Percentiles rank a stretch among this genome's conserved stretches.
Conservation (phyloP, 1,140 invertebrate genomes). For the Orius laevigatus region DNA sequence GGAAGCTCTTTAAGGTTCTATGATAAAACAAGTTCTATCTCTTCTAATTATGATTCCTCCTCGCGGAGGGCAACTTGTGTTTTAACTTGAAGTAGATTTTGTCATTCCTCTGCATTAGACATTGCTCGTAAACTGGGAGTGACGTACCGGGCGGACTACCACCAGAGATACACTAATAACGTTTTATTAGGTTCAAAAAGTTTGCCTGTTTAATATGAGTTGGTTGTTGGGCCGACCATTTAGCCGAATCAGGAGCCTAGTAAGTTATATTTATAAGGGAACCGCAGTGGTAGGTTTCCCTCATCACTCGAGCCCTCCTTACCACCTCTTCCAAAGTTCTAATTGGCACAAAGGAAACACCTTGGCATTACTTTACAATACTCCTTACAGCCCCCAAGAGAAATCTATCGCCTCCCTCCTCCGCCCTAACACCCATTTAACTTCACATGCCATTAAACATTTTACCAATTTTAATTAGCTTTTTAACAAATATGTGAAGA, state of each 20-base stretch:
- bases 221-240: slow-evolving; percentile 7
- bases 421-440: not conserved
- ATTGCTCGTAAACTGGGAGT: slow-evolving; percentile 13
- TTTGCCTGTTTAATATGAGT: slow-evolving; percentile 13
- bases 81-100: slow-evolving; percentile 17
- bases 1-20: too few relatives aligned
- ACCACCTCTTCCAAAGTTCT: slow-evolving; percentile 6
- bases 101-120: slow-evolving; percentile 16
- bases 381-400: slow-evolving; percentile 8
- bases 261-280: slow-evolving; percentile 16
- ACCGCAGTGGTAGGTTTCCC: slow-evolving; percentile 5
- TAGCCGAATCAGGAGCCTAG: slow-evolving; percentile 1
- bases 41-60: slow-evolving; percentile 13
- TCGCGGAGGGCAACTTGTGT: slow-evolving; percentile 11
- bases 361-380: slow-evolving; percentile 12
- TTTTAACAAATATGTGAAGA: too few relatives aligned
- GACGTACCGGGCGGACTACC: slow-evolving; percentile 2
- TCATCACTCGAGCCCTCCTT: slow-evolving; percentile 2
- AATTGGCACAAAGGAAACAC: slow-evolving; percentile 6
- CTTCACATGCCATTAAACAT: slow-evolving; percentile 5
- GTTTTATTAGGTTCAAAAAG: slow-evolving; percentile 17
- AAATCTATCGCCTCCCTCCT: slow-evolving; percentile 7
- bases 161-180: slow-evolving; percentile 12
- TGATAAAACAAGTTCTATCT: too few relatives aligned
- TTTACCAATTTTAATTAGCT: not conserved